Conservation (phyloP, 2,888 invertebrate species). For the Phoronis australis region DNA sequence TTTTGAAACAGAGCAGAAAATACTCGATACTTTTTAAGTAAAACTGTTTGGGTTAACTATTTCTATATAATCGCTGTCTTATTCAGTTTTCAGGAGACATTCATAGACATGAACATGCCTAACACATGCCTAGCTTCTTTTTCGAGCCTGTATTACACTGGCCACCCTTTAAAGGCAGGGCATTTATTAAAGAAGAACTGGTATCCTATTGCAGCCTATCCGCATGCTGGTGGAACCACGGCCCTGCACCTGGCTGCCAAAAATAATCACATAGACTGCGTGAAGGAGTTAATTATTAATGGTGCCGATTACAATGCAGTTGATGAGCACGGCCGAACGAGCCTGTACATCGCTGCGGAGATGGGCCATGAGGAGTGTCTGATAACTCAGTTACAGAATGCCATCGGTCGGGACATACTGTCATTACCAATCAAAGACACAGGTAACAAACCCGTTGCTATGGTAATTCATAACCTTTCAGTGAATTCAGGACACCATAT, state of each 20-base stretch:
- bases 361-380: constrained; percentile 33
- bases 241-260: constrained; percentile 44
- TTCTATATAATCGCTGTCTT: background rate
- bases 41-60: background rate
- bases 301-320: constrained; percentile 50
- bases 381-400: constrained; percentile 41
- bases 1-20: too few relatives aligned
- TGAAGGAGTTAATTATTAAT: constrained; percentile 41
- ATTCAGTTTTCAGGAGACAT: background rate
- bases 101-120: background rate
- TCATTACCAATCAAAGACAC: constrained; percentile 41
- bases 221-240: constrained; percentile 45
- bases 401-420: constrained; percentile 45
- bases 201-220: constrained; percentile 36
- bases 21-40: too few relatives aligned
- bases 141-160: background rate
- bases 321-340: constrained; percentile 41
- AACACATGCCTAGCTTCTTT: background rate
- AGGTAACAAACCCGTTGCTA: too few relatives aligned
- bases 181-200: too few relatives aligned
- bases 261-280: constrained; percentile 40
- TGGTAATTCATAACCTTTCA: too few relatives aligned
- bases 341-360: constrained; percentile 43
- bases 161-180: background rate
- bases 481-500: too few relatives aligned